Conservation (phyloP, 2,888 invertebrate genomes). For the Listrodromus nycthemerus region DNA sequence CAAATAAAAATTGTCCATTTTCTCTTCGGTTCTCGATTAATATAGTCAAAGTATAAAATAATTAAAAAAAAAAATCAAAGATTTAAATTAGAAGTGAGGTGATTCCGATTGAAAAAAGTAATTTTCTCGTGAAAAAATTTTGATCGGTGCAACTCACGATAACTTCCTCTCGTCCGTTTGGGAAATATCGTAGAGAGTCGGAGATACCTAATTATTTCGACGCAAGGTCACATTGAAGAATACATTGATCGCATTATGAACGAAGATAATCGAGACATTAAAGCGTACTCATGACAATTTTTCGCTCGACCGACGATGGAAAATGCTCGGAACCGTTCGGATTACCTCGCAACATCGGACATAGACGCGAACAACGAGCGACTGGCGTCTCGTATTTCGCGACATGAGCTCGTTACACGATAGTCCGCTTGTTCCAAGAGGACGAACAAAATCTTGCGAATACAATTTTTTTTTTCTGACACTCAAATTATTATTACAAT, state of each 20-base stretch:
- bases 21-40: neutral
- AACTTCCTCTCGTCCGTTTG: no score
- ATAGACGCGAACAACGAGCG: constrained; percentile 11
- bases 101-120: no score
- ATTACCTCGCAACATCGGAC: neutral
- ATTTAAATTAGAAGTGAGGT: no score
- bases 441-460: neutral
- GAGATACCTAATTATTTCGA: neutral
- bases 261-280: constrained; percentile 21
- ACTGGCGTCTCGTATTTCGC: neutral
- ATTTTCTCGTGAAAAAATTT: no score
- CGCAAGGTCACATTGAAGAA: neutral
- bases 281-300: constrained; percentile 28
- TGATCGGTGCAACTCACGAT: no score
- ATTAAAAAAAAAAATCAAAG: no score
- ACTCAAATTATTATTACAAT: neutral
- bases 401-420: constrained; percentile 32
- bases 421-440: neutral
- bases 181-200: neutral
- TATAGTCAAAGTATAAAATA: neutral
- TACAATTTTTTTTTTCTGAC: neutral
- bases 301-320: constrained; percentile 34
- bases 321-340: constrained; percentile 25
- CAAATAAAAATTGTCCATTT: neutral
- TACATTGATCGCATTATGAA: neutral